Conservation (phyloP, 2,888 invertebrate genomes). For the Aleiodes leptofemur region DNA sequence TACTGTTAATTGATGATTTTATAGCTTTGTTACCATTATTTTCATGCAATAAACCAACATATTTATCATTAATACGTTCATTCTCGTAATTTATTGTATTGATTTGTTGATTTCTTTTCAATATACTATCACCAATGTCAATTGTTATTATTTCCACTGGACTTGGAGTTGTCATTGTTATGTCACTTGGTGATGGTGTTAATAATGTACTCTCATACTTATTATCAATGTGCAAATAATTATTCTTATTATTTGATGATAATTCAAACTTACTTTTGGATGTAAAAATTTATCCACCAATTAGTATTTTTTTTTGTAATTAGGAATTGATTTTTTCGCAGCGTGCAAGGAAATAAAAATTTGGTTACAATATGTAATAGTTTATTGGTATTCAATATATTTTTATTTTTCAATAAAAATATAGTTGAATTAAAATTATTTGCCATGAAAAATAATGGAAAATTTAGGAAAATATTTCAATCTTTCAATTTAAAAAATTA, state of each 20-base stretch:
- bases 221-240: slow-evolving; percentile 67
- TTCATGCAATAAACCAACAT: slow-evolving; percentile 65
- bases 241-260: slow-evolving; percentile 66
- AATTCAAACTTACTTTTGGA: slow-evolving; percentile 71
- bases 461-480: slow-evolving; percentile 5
- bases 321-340: slow-evolving; percentile 51
- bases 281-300: slow-evolving; percentile 57
- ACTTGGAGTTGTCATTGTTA: slow-evolving; percentile 77
- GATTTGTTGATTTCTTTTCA: slow-evolving; percentile 66
- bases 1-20: slow-evolving; percentile 44
- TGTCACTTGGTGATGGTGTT: slow-evolving; percentile 78
- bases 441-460: not conserved
- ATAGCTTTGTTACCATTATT: slow-evolving; percentile 66
- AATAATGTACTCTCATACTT: slow-evolving; percentile 72
- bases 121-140: slow-evolving; percentile 65
- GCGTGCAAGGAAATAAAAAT: slow-evolving; percentile 67
- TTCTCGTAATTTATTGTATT: slow-evolving; percentile 58
- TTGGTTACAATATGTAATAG: slow-evolving; percentile 25
- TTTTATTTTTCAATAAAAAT: slow-evolving; percentile 15
- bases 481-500: not conserved
- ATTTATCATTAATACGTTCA: slow-evolving; percentile 66
- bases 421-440: slow-evolving; percentile 3
- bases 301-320: slow-evolving; percentile 20
- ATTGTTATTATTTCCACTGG: slow-evolving; percentile 70
- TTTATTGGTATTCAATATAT: slow-evolving; percentile 36